These are phyloP conservation scores for Muscicapa adusta DNA, from an alignment of 2,113 vertebrate species.

Conservation along the genomic window DNA sequence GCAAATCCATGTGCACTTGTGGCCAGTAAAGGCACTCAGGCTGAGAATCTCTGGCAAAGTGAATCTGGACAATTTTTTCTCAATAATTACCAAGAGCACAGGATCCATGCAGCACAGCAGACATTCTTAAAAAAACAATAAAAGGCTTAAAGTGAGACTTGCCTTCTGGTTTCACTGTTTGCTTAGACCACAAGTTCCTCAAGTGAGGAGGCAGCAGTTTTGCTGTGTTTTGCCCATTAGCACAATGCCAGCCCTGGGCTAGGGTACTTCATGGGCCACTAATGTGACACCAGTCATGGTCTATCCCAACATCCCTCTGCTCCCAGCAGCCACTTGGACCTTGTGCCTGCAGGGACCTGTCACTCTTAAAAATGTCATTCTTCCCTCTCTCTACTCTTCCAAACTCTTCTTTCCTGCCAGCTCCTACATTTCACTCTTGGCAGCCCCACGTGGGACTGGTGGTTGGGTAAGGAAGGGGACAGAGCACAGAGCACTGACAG, in stretches of 20 bases:
- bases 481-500: not conserved
- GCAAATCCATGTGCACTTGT: not conserved
- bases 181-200: not conserved
- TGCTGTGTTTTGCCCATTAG: not conserved
- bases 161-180: not conserved
- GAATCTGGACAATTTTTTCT: not conserved
- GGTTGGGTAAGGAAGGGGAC: not conserved
- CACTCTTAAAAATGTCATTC: not conserved
- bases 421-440: not conserved
- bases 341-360: not conserved
- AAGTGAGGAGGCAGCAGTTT: fast-evolving
- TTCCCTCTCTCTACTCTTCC: not conserved
- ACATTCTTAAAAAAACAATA: not conserved
- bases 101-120: not conserved
- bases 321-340: not conserved
- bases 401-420: not conserved
- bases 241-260: not conserved
- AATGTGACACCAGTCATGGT: not conserved
- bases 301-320: not conserved
- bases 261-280: fast-evolving
- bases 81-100: not conserved
- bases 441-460: not conserved
- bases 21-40: not conserved
- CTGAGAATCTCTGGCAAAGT: not conserved
- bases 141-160: not conserved